A percentile compares a stretch with the other conserved stretches of the same genome.
Evolutionary conservation across 2,113 vertebrate species (phyloP).

Genomic region (Leucosticte australis): DNA sequence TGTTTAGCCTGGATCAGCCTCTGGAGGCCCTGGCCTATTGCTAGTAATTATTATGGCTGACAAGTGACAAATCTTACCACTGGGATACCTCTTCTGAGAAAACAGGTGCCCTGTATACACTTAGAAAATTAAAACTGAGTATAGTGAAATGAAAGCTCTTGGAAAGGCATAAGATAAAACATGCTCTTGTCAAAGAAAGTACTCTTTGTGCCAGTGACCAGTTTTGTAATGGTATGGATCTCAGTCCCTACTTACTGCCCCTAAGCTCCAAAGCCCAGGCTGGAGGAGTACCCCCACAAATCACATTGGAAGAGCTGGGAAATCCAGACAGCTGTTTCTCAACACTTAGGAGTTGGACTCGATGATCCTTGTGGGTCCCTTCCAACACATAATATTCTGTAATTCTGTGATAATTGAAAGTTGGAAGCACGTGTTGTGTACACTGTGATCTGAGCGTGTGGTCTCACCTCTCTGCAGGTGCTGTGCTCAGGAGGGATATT

Average conservation of each 20-base stretch:
- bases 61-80: neutral
- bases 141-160: neutral
- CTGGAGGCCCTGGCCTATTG: neutral
- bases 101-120: neutral
- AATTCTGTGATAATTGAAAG: neutral
- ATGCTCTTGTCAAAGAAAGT: neutral
- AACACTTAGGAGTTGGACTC: neutral
- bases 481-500: neutral
- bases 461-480: neutral
- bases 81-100: neutral
- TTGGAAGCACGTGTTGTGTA: neutral
- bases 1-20: neutral
- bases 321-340: neutral
- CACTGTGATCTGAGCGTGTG: rapidly evolving
- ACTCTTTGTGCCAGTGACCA: neutral
- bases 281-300: neutral
- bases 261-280: neutral
- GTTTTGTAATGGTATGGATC: neutral
- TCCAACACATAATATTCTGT: neutral
- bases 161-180: neutral
- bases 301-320: neutral
- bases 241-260: neutral
- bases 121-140: neutral
- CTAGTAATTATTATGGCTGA: neutral
- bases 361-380: neutral